A percentile compares a stretch with the other conserved stretches of the same genome.
These are phyloP conservation scores for Lamellibrachia satsuma DNA, from an alignment of 2,888 invertebrate species.

Conservation along the genomic window DNA sequence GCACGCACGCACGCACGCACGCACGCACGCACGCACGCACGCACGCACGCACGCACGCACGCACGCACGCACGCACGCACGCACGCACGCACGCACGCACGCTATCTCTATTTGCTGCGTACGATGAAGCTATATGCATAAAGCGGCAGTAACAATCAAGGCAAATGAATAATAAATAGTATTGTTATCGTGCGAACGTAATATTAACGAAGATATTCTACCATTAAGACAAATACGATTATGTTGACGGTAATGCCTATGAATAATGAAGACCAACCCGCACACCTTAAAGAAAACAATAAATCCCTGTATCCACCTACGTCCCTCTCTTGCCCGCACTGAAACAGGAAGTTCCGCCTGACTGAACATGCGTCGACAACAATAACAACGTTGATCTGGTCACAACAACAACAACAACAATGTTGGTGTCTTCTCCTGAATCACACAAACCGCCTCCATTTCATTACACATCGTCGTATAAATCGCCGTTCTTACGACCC, in stretches of 20 bases:
- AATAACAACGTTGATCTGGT: not conserved
- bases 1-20: not conserved
- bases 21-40: not conserved
- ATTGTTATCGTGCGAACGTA: not conserved
- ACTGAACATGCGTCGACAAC: not conserved
- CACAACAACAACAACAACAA: not conserved
- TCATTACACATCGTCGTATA: not conserved
- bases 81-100: not conserved
- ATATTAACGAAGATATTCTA: not conserved
- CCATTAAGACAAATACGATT: not conserved
- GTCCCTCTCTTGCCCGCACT: not conserved
- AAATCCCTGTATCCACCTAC: not conserved
- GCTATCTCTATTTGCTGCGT: not conserved
- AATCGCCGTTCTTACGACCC: not conserved
- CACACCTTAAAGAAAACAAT: not conserved
- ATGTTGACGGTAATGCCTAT: not conserved
- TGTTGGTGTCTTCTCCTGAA: not conserved
- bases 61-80: not conserved
- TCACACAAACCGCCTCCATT: not conserved
- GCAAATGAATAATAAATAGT: not conserved
- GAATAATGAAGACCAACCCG: not conserved
- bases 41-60: not conserved
- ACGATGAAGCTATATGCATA: not conserved
- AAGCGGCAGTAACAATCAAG: not conserved
- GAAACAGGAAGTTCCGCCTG: not conserved